Evolutionary conservation across 2,888 invertebrate genomes (phyloP).

Genomic region (Ormia ochracea): DNA sequence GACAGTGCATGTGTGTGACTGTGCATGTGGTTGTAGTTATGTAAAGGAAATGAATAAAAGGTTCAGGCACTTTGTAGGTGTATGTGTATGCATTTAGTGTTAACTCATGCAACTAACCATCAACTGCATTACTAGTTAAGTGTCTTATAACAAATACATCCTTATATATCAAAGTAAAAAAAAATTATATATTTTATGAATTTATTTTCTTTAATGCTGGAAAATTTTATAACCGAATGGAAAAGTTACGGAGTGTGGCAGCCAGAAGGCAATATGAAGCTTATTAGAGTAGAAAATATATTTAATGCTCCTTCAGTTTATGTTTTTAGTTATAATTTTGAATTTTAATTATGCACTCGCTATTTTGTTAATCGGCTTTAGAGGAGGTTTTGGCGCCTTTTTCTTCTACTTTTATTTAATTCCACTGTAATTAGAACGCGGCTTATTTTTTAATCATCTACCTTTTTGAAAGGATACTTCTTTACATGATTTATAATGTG

Average conservation of each 20-base stretch:
- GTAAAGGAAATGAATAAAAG: slow-evolving; percentile 15
- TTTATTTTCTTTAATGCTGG: slow-evolving; percentile 7
- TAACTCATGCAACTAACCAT: background rate
- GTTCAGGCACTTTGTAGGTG: slow-evolving; percentile 2
- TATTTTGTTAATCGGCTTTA: too few relatives aligned
- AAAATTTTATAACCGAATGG: background rate
- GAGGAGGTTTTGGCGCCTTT: too few relatives aligned
- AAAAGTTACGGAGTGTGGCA: slow-evolving; percentile 1
- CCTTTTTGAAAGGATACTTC: too few relatives aligned
- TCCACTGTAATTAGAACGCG: too few relatives aligned
- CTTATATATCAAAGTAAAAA: background rate
- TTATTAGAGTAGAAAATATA: too few relatives aligned
- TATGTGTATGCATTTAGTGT: background rate
- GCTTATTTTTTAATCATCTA: too few relatives aligned
- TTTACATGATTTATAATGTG: too few relatives aligned
- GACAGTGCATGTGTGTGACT: background rate
- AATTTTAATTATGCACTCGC: too few relatives aligned
- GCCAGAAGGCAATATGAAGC: too few relatives aligned
- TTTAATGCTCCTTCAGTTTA: too few relatives aligned
- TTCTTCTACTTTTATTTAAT: too few relatives aligned
- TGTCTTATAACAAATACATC: slow-evolving; percentile 2
- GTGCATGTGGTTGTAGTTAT: background rate
- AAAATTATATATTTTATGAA: background rate
- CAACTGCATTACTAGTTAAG: slow-evolving; percentile 41
- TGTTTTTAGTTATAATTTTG: too few relatives aligned